Evolutionary conservation across 2,888 invertebrate genomes (phyloP).

Genomic region (Himalopsyche japonica): DNA sequence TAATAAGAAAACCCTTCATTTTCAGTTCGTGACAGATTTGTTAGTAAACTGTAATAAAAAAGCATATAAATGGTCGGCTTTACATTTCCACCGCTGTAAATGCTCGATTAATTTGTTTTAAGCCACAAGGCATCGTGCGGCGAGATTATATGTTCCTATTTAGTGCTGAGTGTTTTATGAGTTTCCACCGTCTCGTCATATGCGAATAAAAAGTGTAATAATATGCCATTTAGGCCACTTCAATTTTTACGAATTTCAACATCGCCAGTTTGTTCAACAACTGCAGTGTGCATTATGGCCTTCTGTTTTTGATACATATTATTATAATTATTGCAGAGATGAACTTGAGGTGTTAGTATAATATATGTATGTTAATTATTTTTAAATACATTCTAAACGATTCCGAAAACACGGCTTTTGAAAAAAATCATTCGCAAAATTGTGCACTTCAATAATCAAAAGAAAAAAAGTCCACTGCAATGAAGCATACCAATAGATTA

Average conservation of each 20-base stretch:
- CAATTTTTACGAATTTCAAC: not conserved
- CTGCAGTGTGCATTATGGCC: not conserved
- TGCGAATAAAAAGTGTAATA: not conserved
- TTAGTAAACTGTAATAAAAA: not conserved
- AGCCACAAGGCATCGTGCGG: not conserved
- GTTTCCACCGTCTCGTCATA: not conserved
- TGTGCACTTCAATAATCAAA: too few species aligned
- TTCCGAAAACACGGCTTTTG: too few species aligned
- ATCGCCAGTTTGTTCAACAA: not conserved
- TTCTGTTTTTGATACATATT: not conserved
- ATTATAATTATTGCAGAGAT: not conserved
- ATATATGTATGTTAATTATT: too few species aligned
- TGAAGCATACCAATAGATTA: too few species aligned
- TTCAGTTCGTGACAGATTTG: not conserved
- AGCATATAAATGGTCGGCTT: not conserved
- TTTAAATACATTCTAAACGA: too few species aligned
- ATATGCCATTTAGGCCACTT: not conserved
- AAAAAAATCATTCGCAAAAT: too few species aligned
- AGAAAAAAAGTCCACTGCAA: too few species aligned
- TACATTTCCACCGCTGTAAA: not conserved
- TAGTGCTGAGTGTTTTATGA: not conserved
- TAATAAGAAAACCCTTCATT: too few species aligned
- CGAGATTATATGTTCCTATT: not conserved
- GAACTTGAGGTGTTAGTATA: not conserved
- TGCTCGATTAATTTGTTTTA: not conserved